Evolutionary conservation across 1,140 invertebrate genomes (phyloP), one percentile per base, ranked within the genome.

Genomic region (Pogonus chalceus): DNA sequence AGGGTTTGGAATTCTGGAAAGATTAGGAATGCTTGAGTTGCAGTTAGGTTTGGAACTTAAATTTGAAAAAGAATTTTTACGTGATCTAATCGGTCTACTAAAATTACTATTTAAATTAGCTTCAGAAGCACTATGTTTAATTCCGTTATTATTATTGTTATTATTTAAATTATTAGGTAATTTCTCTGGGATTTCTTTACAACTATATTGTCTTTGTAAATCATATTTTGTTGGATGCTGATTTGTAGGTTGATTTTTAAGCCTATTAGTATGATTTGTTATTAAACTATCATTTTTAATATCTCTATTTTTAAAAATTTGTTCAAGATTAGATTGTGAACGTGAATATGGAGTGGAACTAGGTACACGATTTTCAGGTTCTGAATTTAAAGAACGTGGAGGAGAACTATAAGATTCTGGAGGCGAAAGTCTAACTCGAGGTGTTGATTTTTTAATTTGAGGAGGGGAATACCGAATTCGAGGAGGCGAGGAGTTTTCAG

Each of bases 291-390:
- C 37, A 12, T 9, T 4, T 43, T 43, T 43, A 4, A 9, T 43
- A 16, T 43, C 18, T 18, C 18, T 9, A 43, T 18, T 43, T 56
- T 52, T 20, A 14, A 35, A 21, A 35, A 61, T 58, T 57, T 68
- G 67, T 53, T 70, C 68, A 23, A 70, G 54, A 58, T 70, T 70
- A 2, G 68, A 70, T 57, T 70, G 69, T 2, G 68, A 70, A 23
- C 68, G 58, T 20, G 63, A 62, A 60, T 68, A 69, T 21, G 67
- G 56, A 12, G 61, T 60, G 7, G 64, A 43, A 18, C 9, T 10
- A 16, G 37, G 37, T 4, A 43, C 18, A 9, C 37, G 9, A 43
- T 9, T 12, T 18, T 43, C 37, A 4, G 37, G 37, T 43, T 43
- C 37, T 4, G 26, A 31, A 31, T 31, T 31, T 9, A 43, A 18